Evolutionary conservation across 2,888 invertebrate species (phyloP), one percentile per base, ranked within the genome.

Genomic region (Operophtera brumata): DNA sequence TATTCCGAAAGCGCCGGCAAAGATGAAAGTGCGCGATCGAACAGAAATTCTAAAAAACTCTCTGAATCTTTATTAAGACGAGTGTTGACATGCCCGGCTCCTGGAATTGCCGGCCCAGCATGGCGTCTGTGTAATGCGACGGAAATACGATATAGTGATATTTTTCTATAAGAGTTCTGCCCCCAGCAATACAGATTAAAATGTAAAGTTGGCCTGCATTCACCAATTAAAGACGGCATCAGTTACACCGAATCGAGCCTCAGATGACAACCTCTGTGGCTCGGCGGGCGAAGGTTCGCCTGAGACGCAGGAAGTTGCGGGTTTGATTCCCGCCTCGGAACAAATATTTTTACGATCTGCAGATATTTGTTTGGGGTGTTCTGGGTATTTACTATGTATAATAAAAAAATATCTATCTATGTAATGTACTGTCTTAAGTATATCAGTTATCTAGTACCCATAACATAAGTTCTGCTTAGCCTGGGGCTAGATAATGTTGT

Each of bases 101-200:
- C 59, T 52, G 61, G 52, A 56, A 57, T 59, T 57, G 50, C 49
- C 20, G 11, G 46, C 54, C 7, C 60, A 62, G 54, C 54, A 57
- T 49, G 48, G 40, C 35, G 55, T 62, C 59, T 54, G 47, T 57
- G 57, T 60, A 60, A 62, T 53, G 8, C 42, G 45, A 49, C 53
- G 55, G 54, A 49, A 59, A 62, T 48, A 61, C 55, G 60, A 59
- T 54, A 57, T 54, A 52, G 60, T 61, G 50, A 64, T 64, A 64
- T 56, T 62, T 58, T 58, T 49, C 60, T 62, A 61, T 54, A 64
- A 57, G 49, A 48, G 37, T 32, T 50, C 45, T 59, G 64, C 60
- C 64, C 55, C 57, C 61, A 57, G 62, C 61, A 43, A 64, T 49
- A 56, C 41, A 59, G 59, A 65, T 61, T 61, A 57, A 61, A 57